Base-by-base conservation (phyloP, 2,888 invertebrate genomes). In the Parnassius glacialis region DNA sequence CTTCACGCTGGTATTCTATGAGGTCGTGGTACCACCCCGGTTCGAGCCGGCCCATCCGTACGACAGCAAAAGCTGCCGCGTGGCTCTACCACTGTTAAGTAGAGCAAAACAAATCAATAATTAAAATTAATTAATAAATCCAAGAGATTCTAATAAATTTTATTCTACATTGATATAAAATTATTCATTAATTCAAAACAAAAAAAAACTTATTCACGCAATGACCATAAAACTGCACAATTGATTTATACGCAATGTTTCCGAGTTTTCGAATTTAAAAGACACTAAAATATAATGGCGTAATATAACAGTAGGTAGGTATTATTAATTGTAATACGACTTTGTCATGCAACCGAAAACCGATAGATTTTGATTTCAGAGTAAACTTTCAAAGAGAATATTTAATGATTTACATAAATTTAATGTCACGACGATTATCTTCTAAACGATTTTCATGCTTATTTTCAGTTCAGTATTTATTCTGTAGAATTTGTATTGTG, bases 251-350 rank as follows among this genome's bases (percentile, higher is more conserved):
- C 70, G 68, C 67, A 52, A 76, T 76, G 80, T 84, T 85, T 84
- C 82, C 80, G 83, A 84, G 85, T 78, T 86, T 84, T 72, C 76
- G 72, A 84, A 87, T 85, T 83, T 83, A 84, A 85, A 85, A 82
- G 83, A 78, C 83, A 76, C 74, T 81, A 80, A 82, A 81, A 82
- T 83, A 83, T 77, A 73, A 73, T 69, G 65, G 67, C 74, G 79
- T 76, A 80, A 85, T 86, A 83, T 16, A 84, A 85, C 78, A 78
- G 25, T 25, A 25, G 25, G 3, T 25, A 25, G 25, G 80, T 76
- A 82, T 86, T 76, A 82, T 86, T 84, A 82, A 83, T 81, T 78
- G 76, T 81, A 74, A 88, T 83, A 81, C 67, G 76, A 73, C 69
- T 78, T 80, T 74, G 84, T 83, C 90, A 89, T 85, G 90, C 84